Evolutionary conservation across 2,888 invertebrate genomes (phyloP).

Genomic region (Phlogophora meticulosa): DNA sequence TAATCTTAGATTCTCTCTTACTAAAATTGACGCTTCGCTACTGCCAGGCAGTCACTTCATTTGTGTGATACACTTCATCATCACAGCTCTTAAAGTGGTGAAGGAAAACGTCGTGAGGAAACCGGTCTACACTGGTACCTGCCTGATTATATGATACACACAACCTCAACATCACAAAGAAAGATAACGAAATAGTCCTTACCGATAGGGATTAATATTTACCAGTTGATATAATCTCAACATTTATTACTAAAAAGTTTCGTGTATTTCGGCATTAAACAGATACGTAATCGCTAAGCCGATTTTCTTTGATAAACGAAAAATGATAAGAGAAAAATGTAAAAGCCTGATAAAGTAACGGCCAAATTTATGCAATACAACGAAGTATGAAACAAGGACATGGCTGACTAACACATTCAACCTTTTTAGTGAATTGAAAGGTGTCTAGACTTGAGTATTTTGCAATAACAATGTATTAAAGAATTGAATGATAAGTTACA

Average conservation of each 20-base stretch:
- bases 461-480: background rate
- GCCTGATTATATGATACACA: too few species aligned
- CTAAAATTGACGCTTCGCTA: too few species aligned
- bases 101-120: too few species aligned
- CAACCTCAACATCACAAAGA: slow-evolving; percentile 5
- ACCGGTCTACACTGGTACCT: too few species aligned
- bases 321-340: slow-evolving; percentile 9
- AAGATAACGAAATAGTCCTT: slow-evolving; percentile 20
- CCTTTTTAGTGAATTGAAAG: slow-evolving; percentile 17
- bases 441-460: background rate
- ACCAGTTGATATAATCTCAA: slow-evolving; percentile 23
- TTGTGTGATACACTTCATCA: too few species aligned
- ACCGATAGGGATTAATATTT: slow-evolving; percentile 18
- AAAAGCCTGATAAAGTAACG: slow-evolving; percentile 9
- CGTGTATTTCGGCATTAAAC: slow-evolving; percentile 30
- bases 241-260: slow-evolving; percentile 39
- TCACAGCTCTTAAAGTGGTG: too few species aligned
- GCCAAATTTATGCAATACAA: background rate
- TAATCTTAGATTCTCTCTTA: too few species aligned
- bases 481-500: slow-evolving; percentile 15
- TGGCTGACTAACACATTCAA: slow-evolving; percentile 13
- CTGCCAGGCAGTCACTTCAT: too few species aligned
- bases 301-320: slow-evolving; percentile 43
- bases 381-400: background rate
- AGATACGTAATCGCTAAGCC: slow-evolving; percentile 53